Evolutionary conservation across 1,140 invertebrate species (phyloP).

Genomic region (Marisa cornuarietis): DNA sequence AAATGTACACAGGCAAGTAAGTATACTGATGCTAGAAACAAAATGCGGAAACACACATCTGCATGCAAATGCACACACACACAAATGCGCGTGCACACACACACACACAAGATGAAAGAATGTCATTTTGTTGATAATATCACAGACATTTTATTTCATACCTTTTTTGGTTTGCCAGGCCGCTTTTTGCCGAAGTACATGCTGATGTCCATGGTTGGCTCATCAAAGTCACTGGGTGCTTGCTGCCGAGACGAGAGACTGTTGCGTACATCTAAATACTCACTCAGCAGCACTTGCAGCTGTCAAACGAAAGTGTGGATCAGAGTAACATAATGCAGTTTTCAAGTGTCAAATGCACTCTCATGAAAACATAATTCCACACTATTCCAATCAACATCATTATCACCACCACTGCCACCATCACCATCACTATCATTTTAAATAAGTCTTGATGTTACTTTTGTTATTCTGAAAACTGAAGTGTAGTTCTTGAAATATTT

Average conservation of each 20-base stretch:
- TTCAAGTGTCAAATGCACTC: neutral
- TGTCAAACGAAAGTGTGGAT: slow-evolving; percentile 57
- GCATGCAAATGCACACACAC: neutral
- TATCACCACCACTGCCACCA: neutral
- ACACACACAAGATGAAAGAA: too few relatives aligned
- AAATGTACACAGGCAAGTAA: too few relatives aligned
- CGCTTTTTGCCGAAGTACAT: slow-evolving; percentile 76
- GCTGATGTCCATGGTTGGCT: slow-evolving; percentile 74
- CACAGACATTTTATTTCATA: slow-evolving; percentile 17
- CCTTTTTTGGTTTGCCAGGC: slow-evolving; percentile 70
- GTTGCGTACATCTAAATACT: slow-evolving; percentile 86
- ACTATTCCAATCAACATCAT: too few relatives aligned
- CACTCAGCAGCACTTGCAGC: slow-evolving; percentile 78
- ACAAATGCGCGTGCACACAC: neutral
- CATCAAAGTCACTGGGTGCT: slow-evolving; percentile 69
- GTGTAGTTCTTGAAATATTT: too few relatives aligned
- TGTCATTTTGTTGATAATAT: neutral
- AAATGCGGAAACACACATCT: too few relatives aligned
- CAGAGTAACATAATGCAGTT: neutral
- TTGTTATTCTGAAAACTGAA: too few relatives aligned
- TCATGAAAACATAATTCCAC: too few relatives aligned
- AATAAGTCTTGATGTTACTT: too few relatives aligned
- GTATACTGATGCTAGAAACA: too few relatives aligned
- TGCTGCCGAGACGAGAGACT: slow-evolving; percentile 72
- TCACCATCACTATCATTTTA: too few relatives aligned